Evolutionary conservation across 2,797 vertebrate genomes (phyloP).

Genomic region (Melanotaenia maccullochi): DNA sequence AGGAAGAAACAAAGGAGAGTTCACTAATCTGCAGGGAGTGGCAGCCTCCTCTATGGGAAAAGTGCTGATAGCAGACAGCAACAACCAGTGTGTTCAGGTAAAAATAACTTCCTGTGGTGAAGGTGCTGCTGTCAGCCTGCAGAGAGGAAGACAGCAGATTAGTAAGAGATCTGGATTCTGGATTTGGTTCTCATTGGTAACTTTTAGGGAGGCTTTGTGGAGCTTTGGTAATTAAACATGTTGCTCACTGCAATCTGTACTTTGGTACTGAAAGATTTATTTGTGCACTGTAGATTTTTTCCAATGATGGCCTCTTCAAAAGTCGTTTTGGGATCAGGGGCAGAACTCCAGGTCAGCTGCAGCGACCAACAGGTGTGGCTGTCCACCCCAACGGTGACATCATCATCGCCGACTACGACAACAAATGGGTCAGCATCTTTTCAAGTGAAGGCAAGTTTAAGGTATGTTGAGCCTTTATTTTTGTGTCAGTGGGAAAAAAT

Average conservation of each 20-base stretch:
- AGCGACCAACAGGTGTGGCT: slow-evolving; percentile 96
- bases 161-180: background rate
- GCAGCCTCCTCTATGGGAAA: slow-evolving; percentile 91
- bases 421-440: slow-evolving; percentile 99
- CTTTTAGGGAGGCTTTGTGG: background rate
- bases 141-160: background rate
- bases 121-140: slow-evolving; percentile 5
- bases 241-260: background rate
- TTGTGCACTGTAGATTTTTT: slow-evolving; percentile 87
- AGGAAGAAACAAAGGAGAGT: slow-evolving; percentile 99
- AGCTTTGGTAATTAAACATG: background rate
- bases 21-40: slow-evolving; percentile 98
- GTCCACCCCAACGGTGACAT: slow-evolving; percentile 96
- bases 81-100: slow-evolving; percentile 99
- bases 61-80: slow-evolving; percentile 98
- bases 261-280: background rate
- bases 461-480: slow-evolving; percentile 74
- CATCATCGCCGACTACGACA: slow-evolving; percentile 98
- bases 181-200: too few relatives aligned
- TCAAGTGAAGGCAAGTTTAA: slow-evolving; percentile 97
- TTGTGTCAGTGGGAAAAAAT: background rate
- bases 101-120: background rate
- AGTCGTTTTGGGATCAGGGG: slow-evolving; percentile 96
- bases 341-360: slow-evolving; percentile 93
- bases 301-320: slow-evolving; percentile 95